Base-by-base conservation (phyloP, 2,113 vertebrate genomes). In the Dermatemys mawii region DNA sequence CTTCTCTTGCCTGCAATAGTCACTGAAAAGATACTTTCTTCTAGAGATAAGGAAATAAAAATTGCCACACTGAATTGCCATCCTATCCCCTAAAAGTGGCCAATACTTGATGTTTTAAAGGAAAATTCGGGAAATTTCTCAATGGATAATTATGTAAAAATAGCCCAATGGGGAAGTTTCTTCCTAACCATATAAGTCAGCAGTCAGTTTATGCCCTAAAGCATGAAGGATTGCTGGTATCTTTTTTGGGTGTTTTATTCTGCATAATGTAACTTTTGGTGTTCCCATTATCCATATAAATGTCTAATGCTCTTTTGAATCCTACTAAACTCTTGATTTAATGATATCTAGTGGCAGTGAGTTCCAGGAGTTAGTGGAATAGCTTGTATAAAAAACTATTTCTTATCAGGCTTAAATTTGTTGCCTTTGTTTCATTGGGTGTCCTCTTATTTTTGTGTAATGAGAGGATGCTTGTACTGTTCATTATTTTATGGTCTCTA, bases 191-290 rank as follows among this genome's bases (percentile, higher is more conserved):
- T 46, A 6, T 35, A 24, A 73, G 4, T 38, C 11, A 41, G 11
- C 41, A 24, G 67, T 73, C 48, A 44, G 46, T 84, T 96, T 95
- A 88, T 94, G 11, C 82, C 73, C 55, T 89, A 55, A 76, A 87
- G 78, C 80, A 78, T 81, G 22, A 73, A 78, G 63, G 63, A 80
- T 89, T 88, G 60, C 55, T 92, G 83, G 41, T 5, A 91, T 17
- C 13, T 51, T 96, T 92, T 84, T 78, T 75, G 96, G 63, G 91
- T 90, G 78, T 83, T 95, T 90, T 0, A 0, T 63, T 88, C 76
- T 89, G 54, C 63, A 32, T 67, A 87, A 90, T 17, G 41, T 44
- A 57, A 22, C 11, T 0, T 0, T 67, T 55, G 70, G 21, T 50
- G 32, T 92, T 96, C 41, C 60, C 78, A 24, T 81, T 86, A 78